These are phyloP conservation scores for Samia ricini DNA, from an alignment of 1,140 invertebrate species.

Conservation along the genomic window DNA sequence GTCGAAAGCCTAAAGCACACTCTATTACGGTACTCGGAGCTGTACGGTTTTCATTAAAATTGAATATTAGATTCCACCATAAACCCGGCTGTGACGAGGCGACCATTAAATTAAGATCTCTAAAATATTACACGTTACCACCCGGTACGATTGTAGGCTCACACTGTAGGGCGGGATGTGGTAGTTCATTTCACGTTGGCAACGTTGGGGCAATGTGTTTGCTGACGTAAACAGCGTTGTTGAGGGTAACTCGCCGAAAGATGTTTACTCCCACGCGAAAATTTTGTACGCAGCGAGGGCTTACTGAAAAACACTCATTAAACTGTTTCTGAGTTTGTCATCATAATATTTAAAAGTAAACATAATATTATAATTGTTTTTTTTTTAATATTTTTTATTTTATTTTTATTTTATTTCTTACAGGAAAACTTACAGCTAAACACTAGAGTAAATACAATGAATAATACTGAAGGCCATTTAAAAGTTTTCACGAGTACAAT, in stretches of 20 bases:
- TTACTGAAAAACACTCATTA: constrained; percentile 1
- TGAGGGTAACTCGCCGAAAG: constrained; percentile 33
- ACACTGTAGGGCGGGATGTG: neutral
- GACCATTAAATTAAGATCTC: constrained; percentile 44
- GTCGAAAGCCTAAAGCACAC: constrained; percentile 34
- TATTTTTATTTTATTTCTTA: no score
- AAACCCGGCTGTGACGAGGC: constrained; percentile 38
- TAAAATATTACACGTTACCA: constrained; percentile 23
- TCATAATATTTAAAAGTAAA: neutral
- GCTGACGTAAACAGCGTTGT: constrained; percentile 32
- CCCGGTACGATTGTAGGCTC: neutral
- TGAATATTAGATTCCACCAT: constrained; percentile 61
- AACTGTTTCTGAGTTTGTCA: neutral
- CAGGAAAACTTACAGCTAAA: no score
- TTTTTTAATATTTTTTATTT: no score
- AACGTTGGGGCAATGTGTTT: constrained; percentile 27
- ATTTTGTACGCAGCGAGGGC: constrained; percentile 25
- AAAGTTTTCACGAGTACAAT: no score
- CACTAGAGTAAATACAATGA: no score
- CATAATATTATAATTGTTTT: neutral
- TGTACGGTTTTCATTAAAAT: constrained; percentile 50
- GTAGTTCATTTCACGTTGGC: constrained; percentile 19
- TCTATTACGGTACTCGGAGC: constrained; percentile 48
- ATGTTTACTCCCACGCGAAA: constrained; percentile 40
- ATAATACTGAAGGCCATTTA: no score